Percentiles rank a stretch among this genome's conserved stretches.
These are phyloP conservation scores for Manis pentadactyla DNA, from an alignment of 2,797 vertebrate genomes.

Conservation along the genomic window DNA sequence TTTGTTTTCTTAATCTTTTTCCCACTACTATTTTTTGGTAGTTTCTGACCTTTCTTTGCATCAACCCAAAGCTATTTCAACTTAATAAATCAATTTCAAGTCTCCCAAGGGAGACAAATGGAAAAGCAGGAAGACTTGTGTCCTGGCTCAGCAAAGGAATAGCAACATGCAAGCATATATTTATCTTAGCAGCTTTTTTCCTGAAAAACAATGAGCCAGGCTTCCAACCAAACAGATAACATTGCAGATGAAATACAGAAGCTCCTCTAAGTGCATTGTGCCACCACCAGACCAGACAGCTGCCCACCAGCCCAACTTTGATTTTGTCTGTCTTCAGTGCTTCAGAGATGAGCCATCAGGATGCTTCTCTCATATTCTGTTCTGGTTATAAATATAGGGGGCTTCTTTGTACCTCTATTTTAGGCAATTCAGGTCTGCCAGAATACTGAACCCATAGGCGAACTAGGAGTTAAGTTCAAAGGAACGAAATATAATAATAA, in stretches of 20 bases:
- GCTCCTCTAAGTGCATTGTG: not conserved
- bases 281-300: not conserved
- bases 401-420: slow-evolving; percentile 21
- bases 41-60: slow-evolving; percentile 43
- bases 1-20: slow-evolving; percentile 15
- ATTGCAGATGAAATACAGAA: slow-evolving; percentile 17
- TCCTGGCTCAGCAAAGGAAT: not conserved
- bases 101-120: slow-evolving; percentile 26
- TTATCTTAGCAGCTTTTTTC: slow-evolving; percentile 25
- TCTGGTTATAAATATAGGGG: not conserved
- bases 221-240: not conserved
- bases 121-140: not conserved
- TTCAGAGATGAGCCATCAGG: not conserved
- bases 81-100: slow-evolving; percentile 37
- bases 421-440: slow-evolving; percentile 18
- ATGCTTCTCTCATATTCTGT: not conserved
- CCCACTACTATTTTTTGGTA: slow-evolving; percentile 48
- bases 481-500: not conserved
- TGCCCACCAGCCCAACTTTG: not conserved
- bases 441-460: not conserved
- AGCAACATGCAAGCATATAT: not conserved
- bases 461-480: slow-evolving; percentile 21
- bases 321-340: not conserved
- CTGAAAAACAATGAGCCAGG: slow-evolving; percentile 18
- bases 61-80: slow-evolving; percentile 6